These are phyloP conservation scores for Acanthochromis polyacanthus DNA, from an alignment of 2,113 vertebrate species.

Conservation along the genomic window DNA sequence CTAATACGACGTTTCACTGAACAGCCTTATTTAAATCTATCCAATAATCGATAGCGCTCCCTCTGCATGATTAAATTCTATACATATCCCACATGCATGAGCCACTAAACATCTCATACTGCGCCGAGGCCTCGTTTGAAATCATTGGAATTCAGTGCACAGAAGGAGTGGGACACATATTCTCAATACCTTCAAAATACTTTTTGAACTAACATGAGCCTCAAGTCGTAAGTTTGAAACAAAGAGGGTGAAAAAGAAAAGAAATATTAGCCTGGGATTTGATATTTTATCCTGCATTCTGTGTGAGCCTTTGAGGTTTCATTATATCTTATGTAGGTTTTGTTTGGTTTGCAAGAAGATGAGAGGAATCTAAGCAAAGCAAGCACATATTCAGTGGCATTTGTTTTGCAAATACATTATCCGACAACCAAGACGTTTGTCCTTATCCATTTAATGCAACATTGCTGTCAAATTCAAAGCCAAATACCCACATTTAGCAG, in stretches of 20 bases:
- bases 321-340: too few relatives aligned
- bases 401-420: not conserved
- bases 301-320: not conserved
- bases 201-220: conserved; percentile 5
- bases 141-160: not conserved
- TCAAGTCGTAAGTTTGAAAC: not conserved
- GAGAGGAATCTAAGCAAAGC: not conserved
- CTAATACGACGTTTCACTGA: not conserved
- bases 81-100: not conserved
- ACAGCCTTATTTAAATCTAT: conserved; percentile 6
- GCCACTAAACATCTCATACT: not conserved
- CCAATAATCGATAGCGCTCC: conserved; percentile 26
- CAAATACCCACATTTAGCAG: conserved; percentile 6
- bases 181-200: not conserved
- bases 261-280: not conserved
- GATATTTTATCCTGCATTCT: not conserved
- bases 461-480: conserved; percentile 30
- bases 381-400: not conserved
- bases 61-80: not conserved
- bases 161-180: not conserved
- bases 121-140: not conserved
- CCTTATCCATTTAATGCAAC: not conserved
- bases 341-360: conserved; percentile 1
- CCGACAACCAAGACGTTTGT: conserved; percentile 9
- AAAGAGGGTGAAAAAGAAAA: not conserved